Evolutionary conservation across 2,113 vertebrate genomes (phyloP), one percentile per base, ranked within the genome.

Genomic region (Harpagus bidentatus): DNA sequence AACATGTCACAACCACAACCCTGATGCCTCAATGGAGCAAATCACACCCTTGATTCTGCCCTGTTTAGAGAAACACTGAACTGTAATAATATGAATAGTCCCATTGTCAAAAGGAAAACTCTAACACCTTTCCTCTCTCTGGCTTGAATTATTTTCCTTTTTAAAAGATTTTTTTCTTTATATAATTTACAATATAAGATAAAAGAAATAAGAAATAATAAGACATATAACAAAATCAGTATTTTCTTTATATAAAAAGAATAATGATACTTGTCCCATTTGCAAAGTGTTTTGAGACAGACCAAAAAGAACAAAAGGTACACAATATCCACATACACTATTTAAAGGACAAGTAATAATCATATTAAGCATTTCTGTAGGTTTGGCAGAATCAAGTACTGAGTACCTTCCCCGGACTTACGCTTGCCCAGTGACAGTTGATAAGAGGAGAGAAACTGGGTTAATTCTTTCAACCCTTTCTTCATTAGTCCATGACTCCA

Each of bases 11-110:
- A 21, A 72, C 15, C 16, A 52, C 31, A 91, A 43, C 13, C 5
- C 4, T 38, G 45, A 19, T 38, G 16, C 11, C 45, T 42, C 0
- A 0, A 16, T 1, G 50, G 50, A 25, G 25, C 13, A 94, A 88
- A 80, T 76, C 11, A 73, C 22, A 77, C 3, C 5, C 36, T 82
- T 47, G 18, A 69, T 84, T 83, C 76, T 52, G 10, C 20, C 15
- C 40, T 63, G 20, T 21, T 52, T 78, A 48, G 9, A 55, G 40
- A 90, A 61, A 40, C 47, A 65, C 42, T 74, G 42, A 81, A 31
- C 26, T 59, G 16, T 9, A 70, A 62, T 31, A 53, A 52, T 20
- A 59, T 12, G 4, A 72, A 67, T 43, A 83, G 26, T 48, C 36
- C 4, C 16, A 28, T 62, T 3, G 2, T 40, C 11, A 72, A 71